Base-by-base conservation (phyloP, 2,888 invertebrate species). In the Sialis fuliginosa region DNA sequence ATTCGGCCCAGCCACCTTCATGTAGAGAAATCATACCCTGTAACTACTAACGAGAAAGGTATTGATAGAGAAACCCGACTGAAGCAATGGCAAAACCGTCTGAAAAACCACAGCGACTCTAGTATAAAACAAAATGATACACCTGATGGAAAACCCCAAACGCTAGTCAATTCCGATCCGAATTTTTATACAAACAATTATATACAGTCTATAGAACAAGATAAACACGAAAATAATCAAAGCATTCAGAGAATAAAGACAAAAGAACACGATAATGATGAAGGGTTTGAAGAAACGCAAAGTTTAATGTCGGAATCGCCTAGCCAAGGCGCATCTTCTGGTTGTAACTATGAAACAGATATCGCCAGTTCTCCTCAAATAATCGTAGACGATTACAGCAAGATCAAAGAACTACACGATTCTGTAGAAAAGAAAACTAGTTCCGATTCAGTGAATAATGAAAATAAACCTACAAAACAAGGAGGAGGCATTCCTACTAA, bases 271-370 rank as follows among this genome's bases (percentile, higher is more conserved):
- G 88, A 89, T 55, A 84, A 87, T 57, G 90, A 90, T 59, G 89
- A 90, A 69, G 89, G 90, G 6, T 90, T 90, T 58, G 89, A 90
- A 61, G 90, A 90, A 66, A 87, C 87, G 0, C 88, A 88, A 58
- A 88, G 87, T 58, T 68, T 89, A 45, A 84, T 87, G 57, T 88
- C 88, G 0, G 88, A 88, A 60, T 87, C 85, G 6, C 79, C 86
- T 4, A 87, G 87, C 42, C 87, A 87, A 56, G 87, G 86, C 40
- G 84, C 86, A 2, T 86, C 86, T 0, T 86, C 86, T 0, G 75
- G 76, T 6, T 80, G 80, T 54, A 84, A 68, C 50, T 71, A 73
- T 22, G 65, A 70, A 45, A 65, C 68, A n/a, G 60, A 72, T 65
- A 57, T 62, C 54, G 49, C 55, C 58, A 51, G 71, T 64, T 56